Conservation (phyloP, 2,888 invertebrate genomes). For the Dendrolimus pini region DNA sequence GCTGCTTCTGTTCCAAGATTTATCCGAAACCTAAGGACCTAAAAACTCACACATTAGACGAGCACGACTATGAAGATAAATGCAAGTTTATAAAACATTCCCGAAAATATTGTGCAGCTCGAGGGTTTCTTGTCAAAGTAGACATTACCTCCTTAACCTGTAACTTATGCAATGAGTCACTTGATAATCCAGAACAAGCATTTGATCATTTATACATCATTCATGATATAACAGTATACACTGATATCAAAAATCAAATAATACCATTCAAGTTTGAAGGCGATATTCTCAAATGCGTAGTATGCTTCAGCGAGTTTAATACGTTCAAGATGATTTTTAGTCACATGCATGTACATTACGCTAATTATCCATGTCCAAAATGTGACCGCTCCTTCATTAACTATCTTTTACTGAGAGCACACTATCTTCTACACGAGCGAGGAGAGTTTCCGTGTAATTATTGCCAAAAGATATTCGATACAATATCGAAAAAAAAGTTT, state of each 20-base stretch:
- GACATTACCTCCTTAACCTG: constrained; percentile 33
- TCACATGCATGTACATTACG: constrained; percentile 44
- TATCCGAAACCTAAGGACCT: constrained; percentile 23
- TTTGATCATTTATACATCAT: constrained; percentile 12
- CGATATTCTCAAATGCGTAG: constrained; percentile 19
- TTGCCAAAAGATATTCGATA: constrained; percentile 56
- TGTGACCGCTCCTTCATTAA: constrained; percentile 43
- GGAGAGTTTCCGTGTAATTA: constrained; percentile 35
- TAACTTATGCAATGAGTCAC: constrained; percentile 19
- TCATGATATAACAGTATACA: constrained; percentile 10
- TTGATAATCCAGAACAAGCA: constrained; percentile 11
- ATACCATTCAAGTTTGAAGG: constrained; percentile 32
- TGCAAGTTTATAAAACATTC: constrained; percentile 14
- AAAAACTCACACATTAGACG: constrained; percentile 25
- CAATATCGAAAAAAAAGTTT: constrained; percentile 39
- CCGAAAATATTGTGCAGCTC: constrained; percentile 6
- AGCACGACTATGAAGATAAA: constrained; percentile 19
- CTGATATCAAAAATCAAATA: constrained; percentile 13
- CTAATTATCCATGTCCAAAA: constrained; percentile 36
- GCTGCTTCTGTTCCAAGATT: constrained; percentile 27
- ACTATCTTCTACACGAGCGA: constrained; percentile 28
- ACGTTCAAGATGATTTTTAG: constrained; percentile 27
- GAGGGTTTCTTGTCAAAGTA: constrained; percentile 26
- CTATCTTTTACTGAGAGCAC: constrained; percentile 24
- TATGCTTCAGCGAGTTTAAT: constrained; percentile 21